Evolutionary conservation across 35 echinoderm and acorn worm genomes (phyloP), one percentile per base, ranked within the genome.

Genomic region (Apostichopus japonicus): DNA sequence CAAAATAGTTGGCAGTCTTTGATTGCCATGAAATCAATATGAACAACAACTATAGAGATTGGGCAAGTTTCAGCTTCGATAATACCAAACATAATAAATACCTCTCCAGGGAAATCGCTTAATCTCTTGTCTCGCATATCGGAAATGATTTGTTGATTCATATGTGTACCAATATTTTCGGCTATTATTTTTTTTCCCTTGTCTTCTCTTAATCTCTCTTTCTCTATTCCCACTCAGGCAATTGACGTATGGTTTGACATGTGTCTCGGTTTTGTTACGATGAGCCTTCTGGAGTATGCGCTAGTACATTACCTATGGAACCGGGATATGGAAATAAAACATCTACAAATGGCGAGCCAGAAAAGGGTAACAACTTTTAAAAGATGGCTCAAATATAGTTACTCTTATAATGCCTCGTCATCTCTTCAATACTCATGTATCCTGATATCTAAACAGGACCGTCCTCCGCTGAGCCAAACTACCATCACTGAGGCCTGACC

Each of bases 231-330:
- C 58, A 16, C 75, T 19, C 91, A 97, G 96, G 96, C 96, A 23
- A 97, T 97, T 57, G 96, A 97, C 91, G 81, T 97, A 6, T 97
- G 96, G 96, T 97, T 97, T 88, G 96, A 94, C 79, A 92, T 94
- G 21, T 97, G 96, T 72, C 76, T 97, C 72, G 91, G 86, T 4
- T 97, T 97, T 61, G 96, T 93, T 5, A 97, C 94, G 25, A 79
- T 84, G 25, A 95, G 93, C 61, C 90, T 97, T 23, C 84, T 97
- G 23, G 96, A 97, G 54, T 97, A 97, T 79, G 93, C 96, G 15
- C 83, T 97, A 5, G 96, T 97, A 23, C 96, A 97, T 61, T 97
- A 93, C 87, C 73, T 97, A 56, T 97, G 96, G 96, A 97, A 94
- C 24, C 93, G 84, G 24, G 91, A 94, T 63, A 92, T 82, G 63